phyloP scores from a whole-genome alignment of 2,797 vertebrate species.

The Dipus sagitta region DNA sequence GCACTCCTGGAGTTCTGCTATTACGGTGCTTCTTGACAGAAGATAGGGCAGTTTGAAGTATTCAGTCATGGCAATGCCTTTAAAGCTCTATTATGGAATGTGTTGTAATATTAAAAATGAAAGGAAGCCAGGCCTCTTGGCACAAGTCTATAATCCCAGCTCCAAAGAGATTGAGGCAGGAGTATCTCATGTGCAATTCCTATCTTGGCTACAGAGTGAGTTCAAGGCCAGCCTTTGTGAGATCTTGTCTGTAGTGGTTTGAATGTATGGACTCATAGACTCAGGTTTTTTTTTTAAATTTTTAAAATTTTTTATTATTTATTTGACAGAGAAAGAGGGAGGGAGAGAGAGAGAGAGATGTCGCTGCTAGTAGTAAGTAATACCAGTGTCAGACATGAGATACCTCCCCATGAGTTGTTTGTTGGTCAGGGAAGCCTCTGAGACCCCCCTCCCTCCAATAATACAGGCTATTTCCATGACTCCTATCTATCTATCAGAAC shows the following conservation, averaged over 20 bases:
- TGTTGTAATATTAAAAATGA: neutral
- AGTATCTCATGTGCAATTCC: neutral
- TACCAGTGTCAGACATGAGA: too few relatives aligned
- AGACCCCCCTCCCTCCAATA: too few relatives aligned
- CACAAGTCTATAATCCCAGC: neutral
- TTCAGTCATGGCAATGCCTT: neutral
- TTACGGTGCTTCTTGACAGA: neutral
- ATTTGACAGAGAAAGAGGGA: too few relatives aligned
- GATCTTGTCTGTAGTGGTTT: neutral
- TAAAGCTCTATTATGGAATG: neutral
- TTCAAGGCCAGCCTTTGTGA: neutral
- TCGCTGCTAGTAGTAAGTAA: too few relatives aligned
- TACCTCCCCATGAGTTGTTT: too few relatives aligned
- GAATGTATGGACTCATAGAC: too few relatives aligned
- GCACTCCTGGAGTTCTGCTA: accelerated
- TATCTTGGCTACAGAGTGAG: neutral
- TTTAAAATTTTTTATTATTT: too few relatives aligned
- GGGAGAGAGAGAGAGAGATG: too few relatives aligned
- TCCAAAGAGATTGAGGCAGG: neutral
- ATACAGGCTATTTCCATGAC: too few relatives aligned
- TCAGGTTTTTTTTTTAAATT: too few relatives aligned
- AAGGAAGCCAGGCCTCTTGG: neutral
- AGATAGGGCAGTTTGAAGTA: neutral
- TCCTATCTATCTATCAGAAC: too few relatives aligned
- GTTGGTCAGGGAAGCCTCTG: too few relatives aligned